These are phyloP conservation scores for Leistus spinibarbis DNA, from an alignment of 2,888 invertebrate species.

Conservation along the genomic window DNA sequence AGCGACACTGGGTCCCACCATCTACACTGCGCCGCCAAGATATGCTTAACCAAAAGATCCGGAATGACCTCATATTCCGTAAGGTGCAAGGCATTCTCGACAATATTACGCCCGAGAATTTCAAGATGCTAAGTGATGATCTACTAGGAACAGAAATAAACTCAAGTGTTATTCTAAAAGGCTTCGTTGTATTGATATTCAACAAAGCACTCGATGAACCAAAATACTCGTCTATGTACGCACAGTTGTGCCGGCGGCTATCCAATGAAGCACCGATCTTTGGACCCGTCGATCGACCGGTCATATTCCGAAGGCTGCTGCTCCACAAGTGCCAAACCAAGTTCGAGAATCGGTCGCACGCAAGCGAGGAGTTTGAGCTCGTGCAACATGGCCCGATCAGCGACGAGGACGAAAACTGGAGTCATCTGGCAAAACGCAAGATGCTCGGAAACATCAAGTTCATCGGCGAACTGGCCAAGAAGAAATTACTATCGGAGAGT, in stretches of 20 bases:
- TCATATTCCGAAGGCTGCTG: conserved; percentile 88
- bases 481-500: conserved; percentile 91
- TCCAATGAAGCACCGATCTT: conserved; percentile 97
- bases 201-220: conserved; percentile 99
- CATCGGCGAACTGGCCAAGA: conserved; percentile 96
- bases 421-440: conserved; percentile 92
- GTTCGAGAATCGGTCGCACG: conserved; percentile 86
- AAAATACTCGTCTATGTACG: conserved; percentile 99
- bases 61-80: conserved; percentile 55
- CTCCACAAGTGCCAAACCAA: conserved; percentile 95
- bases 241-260: conserved; percentile 97
- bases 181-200: conserved; percentile 95
- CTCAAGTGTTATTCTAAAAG: conserved; percentile 92
- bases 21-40: conserved; percentile 91
- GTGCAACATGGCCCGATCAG: conserved; percentile 50
- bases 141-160: conserved; percentile 94
- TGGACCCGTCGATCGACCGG: conserved; percentile 74
- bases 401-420: conserved; percentile 88
- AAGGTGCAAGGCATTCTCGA: conserved; percentile 96
- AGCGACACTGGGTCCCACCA: conserved; percentile 99
- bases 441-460: conserved; percentile 99
- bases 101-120: conserved; percentile 99
- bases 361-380: conserved; percentile 52
- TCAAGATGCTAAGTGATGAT: conserved; percentile 98
- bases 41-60: conserved; percentile 81